Percentiles rank a stretch among this genome's conserved stretches.
Evolutionary conservation across 2,113 vertebrate species (phyloP).

Genomic region (Nycticorax nycticorax): DNA sequence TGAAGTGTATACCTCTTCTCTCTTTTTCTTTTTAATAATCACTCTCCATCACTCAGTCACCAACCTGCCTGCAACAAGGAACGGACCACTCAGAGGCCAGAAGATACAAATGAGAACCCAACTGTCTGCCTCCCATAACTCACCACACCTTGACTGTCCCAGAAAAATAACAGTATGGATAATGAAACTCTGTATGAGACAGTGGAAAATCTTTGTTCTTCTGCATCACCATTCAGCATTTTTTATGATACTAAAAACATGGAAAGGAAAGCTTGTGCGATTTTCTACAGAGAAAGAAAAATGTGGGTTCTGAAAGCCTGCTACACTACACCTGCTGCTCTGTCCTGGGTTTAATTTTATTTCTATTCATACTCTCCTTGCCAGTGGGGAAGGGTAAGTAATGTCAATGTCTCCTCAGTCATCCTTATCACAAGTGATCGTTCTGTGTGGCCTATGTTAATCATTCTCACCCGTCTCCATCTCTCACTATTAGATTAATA

Average conservation of each 20-base stretch:
- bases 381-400: conserved; percentile 45
- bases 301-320: background rate
- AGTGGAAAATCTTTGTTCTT: background rate
- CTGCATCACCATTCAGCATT: background rate
- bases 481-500: conserved; percentile 74
- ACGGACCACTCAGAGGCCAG: background rate
- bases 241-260: background rate
- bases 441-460: conserved; percentile 63
- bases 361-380: conserved; percentile 16
- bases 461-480: conserved; percentile 36
- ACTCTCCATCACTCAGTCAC: background rate
- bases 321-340: background rate
- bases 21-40: background rate
- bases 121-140: background rate
- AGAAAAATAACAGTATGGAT: background rate
- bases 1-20: background rate
- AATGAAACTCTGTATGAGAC: background rate
- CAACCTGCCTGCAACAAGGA: background rate
- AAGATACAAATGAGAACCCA: background rate
- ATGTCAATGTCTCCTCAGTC: conserved; percentile 49
- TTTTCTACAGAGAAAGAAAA: background rate
- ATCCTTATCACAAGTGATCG: conserved; percentile 63
- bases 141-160: background rate
- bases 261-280: background rate
- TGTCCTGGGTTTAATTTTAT: conserved; percentile 34